Evolutionary conservation across 1,140 invertebrate species (phyloP).

Genomic region (Frieseomelitta varia): DNA sequence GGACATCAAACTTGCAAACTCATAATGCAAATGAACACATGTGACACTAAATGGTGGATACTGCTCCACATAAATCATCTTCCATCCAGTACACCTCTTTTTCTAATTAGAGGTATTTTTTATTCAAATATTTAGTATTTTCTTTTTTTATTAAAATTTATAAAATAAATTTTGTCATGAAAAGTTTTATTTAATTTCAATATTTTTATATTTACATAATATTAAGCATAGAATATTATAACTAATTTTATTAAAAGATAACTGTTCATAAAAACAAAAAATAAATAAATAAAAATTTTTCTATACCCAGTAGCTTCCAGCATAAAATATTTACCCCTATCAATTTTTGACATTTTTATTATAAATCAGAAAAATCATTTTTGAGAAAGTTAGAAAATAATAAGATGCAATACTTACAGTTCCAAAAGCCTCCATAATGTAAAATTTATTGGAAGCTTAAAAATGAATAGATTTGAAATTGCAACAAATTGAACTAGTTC

Average conservation of each 20-base stretch:
- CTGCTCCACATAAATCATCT: slow-evolving; percentile 34
- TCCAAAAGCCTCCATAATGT: slow-evolving; percentile 74
- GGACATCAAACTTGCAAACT: slow-evolving; percentile 32
- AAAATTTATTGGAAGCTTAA: slow-evolving; percentile 23
- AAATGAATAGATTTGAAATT: slow-evolving; percentile 33
- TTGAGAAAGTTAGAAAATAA: neutral
- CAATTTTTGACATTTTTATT: neutral
- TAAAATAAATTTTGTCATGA: neutral
- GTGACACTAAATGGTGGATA: slow-evolving; percentile 31
- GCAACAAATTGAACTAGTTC: neutral
- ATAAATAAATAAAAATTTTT: neutral
- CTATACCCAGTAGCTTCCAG: neutral
- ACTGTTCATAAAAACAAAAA: neutral
- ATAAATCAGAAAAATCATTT: too few relatives aligned
- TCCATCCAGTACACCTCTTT: slow-evolving; percentile 28
- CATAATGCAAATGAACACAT: slow-evolving; percentile 31
- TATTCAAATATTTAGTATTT: slow-evolving; percentile 36
- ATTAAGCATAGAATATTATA: slow-evolving; percentile 1
- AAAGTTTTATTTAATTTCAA: slow-evolving; percentile 5
- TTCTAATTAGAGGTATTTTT: slow-evolving; percentile 40
- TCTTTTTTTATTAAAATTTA: slow-evolving; percentile 1
- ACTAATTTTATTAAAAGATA: slow-evolving; percentile 2
- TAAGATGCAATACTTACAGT: slow-evolving; percentile 71
- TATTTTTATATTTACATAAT: slow-evolving; percentile 6
- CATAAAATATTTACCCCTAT: neutral